These are phyloP conservation scores for Drosophila pseudotakahashii DNA, from an alignment of 2,888 invertebrate species.

Conservation along the genomic window DNA sequence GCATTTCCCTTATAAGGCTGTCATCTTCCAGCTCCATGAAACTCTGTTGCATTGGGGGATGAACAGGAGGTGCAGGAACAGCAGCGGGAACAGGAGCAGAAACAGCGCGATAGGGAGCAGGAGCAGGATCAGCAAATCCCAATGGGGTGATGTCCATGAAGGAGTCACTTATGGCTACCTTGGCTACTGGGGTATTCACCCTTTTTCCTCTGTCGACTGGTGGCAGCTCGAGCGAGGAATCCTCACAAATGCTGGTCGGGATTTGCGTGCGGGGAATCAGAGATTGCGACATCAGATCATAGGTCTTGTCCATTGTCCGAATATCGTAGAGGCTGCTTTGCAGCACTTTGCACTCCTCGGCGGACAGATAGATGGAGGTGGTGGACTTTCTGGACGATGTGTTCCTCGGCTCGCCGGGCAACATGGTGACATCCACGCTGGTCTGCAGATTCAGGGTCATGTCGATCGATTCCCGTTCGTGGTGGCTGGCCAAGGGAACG, in stretches of 20 bases:
- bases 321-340: constrained; percentile 36
- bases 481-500: not conserved
- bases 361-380: constrained; percentile 17
- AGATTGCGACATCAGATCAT: constrained; percentile 48
- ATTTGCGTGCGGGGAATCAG: constrained; percentile 20
- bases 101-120: too few species aligned
- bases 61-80: not conserved
- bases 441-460: constrained; percentile 49
- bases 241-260: not conserved
- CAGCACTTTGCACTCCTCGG: constrained; percentile 41
- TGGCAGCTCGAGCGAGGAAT: not conserved
- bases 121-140: not conserved
- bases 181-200: not conserved
- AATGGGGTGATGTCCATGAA: constrained; percentile 45
- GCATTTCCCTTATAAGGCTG: constrained; percentile 3
- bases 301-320: constrained; percentile 50
- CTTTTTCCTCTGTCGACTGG: not conserved
- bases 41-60: not conserved
- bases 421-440: constrained; percentile 59
- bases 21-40: constrained; percentile 18
- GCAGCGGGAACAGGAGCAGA: not conserved
- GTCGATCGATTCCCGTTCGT: constrained; percentile 16
- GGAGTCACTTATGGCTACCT: constrained; percentile 17
- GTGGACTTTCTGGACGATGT: not conserved
- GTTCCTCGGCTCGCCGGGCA: constrained; percentile 49